Conservation (phyloP, 2,888 invertebrate species). For the Eupithecia subumbrata region DNA sequence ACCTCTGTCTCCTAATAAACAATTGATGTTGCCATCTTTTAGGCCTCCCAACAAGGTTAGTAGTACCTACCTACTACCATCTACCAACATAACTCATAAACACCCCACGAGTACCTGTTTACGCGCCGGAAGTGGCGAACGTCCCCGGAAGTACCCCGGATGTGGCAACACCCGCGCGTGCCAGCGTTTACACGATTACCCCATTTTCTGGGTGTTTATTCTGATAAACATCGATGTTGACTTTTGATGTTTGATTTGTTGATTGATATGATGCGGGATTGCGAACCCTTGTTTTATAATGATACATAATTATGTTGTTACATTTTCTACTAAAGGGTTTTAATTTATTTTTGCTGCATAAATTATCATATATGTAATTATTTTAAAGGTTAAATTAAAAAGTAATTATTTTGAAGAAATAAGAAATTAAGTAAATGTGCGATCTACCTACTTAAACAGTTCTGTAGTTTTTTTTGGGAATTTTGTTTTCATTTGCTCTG, state of each 20-base stretch:
- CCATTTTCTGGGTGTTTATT: constrained; percentile 29
- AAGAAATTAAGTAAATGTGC: no score
- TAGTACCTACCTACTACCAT: not conserved
- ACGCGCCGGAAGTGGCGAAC: constrained; percentile 30
- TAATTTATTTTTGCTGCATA: not conserved
- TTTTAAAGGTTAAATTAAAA: no score
- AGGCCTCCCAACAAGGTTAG: not conserved
- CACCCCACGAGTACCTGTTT: not conserved
- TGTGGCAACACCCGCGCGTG: constrained; percentile 42
- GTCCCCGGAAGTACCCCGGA: constrained; percentile 43
- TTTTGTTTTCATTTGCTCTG: not conserved
- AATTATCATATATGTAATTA: no score
- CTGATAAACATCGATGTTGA: constrained; percentile 29
- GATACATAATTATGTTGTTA: not conserved
- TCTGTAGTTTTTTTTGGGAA: no score
- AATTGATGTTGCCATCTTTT: not conserved
- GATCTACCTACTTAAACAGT: no score
- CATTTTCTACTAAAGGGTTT: not conserved
- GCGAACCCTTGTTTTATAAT: not conserved
- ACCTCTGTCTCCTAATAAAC: no score
- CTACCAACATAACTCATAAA: not conserved
- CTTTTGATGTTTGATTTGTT: constrained; percentile 12
- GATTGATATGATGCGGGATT: constrained; percentile 4
- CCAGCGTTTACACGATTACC: constrained; percentile 38
- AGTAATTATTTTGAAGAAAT: no score